These are phyloP conservation scores for Dicerorhinus sumatrensis DNA, from an alignment of 2,113 vertebrate genomes.

Conservation along the genomic window DNA sequence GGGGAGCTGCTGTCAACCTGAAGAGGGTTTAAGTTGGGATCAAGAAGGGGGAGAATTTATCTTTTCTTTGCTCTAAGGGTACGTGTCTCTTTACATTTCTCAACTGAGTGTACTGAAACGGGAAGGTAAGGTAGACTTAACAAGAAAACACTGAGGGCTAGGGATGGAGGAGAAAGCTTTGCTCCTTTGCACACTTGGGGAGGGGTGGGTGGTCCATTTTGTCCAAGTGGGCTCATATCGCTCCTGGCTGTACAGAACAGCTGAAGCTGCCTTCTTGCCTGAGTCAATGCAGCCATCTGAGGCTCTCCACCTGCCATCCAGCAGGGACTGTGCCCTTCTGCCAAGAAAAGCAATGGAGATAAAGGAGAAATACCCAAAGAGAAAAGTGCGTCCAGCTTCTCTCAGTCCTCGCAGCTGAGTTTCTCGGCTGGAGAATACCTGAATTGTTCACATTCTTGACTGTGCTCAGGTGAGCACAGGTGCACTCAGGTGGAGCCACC, in stretches of 20 bases:
- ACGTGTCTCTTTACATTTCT: conserved; percentile 38
- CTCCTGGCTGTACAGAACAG: neutral
- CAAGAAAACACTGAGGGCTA: neutral
- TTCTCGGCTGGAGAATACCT: conserved; percentile 80
- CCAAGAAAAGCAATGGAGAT: neutral
- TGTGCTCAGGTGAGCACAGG: conserved; percentile 84
- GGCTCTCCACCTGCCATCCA: neutral
- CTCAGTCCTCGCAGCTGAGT: conserved; percentile 36
- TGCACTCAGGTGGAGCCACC: conserved; percentile 76
- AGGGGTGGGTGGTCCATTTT: neutral
- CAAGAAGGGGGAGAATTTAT: neutral
- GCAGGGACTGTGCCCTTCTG: neutral
- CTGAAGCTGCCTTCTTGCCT: neutral
- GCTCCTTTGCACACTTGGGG: neutral
- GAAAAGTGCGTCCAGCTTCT: conserved; percentile 42
- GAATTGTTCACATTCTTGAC: conserved; percentile 87
- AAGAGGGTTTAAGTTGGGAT: neutral
- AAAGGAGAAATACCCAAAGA: conserved; percentile 33
- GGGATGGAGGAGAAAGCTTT: neutral
- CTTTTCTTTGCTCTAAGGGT: neutral
- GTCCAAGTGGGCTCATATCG: neutral
- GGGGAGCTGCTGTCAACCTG: conserved; percentile 32
- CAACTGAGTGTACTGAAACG: neutral
- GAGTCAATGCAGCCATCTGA: neutral
- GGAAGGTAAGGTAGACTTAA: neutral